A percentile compares a stretch with the other conserved stretches of the same genome.
Evolutionary conservation across 2,888 invertebrate species (phyloP).

Genomic region (Hipparchia semele): DNA sequence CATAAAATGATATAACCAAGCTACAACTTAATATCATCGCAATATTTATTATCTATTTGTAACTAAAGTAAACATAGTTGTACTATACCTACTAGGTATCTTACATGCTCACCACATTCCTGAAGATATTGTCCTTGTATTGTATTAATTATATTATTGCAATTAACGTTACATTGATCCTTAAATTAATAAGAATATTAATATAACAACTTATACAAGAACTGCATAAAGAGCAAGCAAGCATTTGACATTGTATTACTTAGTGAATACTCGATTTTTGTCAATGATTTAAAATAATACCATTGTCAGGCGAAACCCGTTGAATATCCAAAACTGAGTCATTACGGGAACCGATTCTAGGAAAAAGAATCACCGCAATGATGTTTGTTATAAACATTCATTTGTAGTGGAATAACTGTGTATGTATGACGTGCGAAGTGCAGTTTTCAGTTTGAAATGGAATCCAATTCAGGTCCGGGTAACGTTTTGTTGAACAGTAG

Average conservation of each 20-base stretch:
- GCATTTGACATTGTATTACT: background rate
- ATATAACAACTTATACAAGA: background rate
- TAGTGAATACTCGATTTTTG: background rate
- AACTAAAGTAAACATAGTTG: background rate
- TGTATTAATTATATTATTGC: background rate
- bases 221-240: background rate
- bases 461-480: conserved; percentile 29
- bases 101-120: conserved; percentile 28
- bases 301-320: conserved; percentile 56
- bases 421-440: conserved; percentile 52
- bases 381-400: conserved; percentile 54
- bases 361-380: conserved; percentile 50
- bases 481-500: conserved; percentile 35
- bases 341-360: conserved; percentile 65
- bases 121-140: conserved; percentile 22
- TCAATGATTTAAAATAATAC: conserved; percentile 44
- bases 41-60: background rate
- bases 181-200: background rate
- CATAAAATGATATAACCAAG: background rate
- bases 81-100: background rate
- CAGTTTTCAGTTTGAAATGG: conserved; percentile 45
- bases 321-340: conserved; percentile 60
- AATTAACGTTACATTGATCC: conserved; percentile 6
- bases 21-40: background rate
- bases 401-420: conserved; percentile 59